phyloP scores from a whole-genome alignment of 53 echinoderm and acorn worm species.

The Temnopleurus reevesii region DNA sequence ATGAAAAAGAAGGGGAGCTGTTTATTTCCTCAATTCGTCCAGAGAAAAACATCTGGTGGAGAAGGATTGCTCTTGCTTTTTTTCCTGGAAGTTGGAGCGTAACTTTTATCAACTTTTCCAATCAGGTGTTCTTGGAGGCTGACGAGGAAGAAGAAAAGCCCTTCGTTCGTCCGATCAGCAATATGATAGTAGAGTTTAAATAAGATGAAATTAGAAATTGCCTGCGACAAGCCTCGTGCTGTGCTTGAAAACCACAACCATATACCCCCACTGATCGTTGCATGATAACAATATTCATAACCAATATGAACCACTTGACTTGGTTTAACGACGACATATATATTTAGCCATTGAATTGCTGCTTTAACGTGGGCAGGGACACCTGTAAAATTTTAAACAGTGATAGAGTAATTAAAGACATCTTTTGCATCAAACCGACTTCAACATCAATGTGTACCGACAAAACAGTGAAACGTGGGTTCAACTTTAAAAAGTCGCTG shows the following conservation, averaged over 20 bases:
- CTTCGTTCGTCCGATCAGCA: conserved; percentile 43
- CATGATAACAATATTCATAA: conserved; percentile 35
- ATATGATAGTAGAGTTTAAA: conserved; percentile 38
- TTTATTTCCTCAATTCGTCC: conserved; percentile 51
- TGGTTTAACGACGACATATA: conserved; percentile 30
- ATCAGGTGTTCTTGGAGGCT: conserved; percentile 47
- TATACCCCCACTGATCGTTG: conserved; percentile 23
- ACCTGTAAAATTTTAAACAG: background rate
- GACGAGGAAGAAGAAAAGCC: conserved; percentile 48
- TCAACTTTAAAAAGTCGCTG: conserved; percentile 16
- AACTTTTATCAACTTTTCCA: conserved; percentile 55
- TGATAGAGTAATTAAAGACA: conserved; percentile 39
- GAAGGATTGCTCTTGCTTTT: background rate
- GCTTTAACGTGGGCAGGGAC: background rate
- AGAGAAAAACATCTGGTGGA: conserved; percentile 57
- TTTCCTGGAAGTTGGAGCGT: conserved; percentile 54
- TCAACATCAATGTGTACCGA: conserved; percentile 42
- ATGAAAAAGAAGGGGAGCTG: conserved; percentile 34
- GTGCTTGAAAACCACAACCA: conserved; percentile 36
- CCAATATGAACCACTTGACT: conserved; percentile 12
- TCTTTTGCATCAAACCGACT: conserved; percentile 35
- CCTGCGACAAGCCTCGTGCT: conserved; percentile 33
- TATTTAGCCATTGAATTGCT: conserved; percentile 6
- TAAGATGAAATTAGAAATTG: conserved; percentile 58
- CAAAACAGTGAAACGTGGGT: conserved; percentile 22